Conservation (phyloP, 2,888 invertebrate species). For the Uloborus plumipes region DNA sequence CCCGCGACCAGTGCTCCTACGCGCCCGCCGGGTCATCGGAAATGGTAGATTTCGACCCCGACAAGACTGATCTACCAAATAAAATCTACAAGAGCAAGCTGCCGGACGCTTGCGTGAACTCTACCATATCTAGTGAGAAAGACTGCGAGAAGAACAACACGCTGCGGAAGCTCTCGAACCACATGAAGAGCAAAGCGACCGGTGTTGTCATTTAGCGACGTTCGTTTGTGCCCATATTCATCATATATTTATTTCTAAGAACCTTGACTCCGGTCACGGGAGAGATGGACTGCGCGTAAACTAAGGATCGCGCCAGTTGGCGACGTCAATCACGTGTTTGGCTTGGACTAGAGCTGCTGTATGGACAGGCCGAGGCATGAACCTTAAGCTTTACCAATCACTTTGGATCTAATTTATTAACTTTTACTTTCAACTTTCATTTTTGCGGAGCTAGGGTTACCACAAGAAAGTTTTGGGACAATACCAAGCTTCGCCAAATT, state of each 20-base stretch:
- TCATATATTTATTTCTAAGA: slow-evolving; percentile 39
- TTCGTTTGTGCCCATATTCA: slow-evolving; percentile 1
- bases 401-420: no score
- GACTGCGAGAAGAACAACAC: slow-evolving; percentile 83
- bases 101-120: slow-evolving; percentile 86
- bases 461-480: no score
- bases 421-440: no score
- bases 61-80: slow-evolving; percentile 70
- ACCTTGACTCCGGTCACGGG: no score
- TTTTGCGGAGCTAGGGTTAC: no score
- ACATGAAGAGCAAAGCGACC: slow-evolving; percentile 37
- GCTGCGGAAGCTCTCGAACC: slow-evolving; percentile 52
- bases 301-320: no score
- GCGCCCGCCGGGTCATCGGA: slow-evolving; percentile 74
- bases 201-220: slow-evolving; percentile 55
- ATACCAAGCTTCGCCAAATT: no score
- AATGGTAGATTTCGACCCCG: slow-evolving; percentile 72
- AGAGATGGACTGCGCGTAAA: no score
- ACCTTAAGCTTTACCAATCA: no score
- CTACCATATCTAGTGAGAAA: slow-evolving; percentile 77
- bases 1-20: slow-evolving; percentile 74
- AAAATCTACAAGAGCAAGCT: slow-evolving; percentile 86
- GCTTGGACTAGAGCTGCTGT: no score
- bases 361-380: no score
- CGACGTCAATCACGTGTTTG: no score